Percentiles rank a stretch among this genome's conserved stretches.
phyloP scores from a whole-genome alignment of 2,888 invertebrate species.

The Byasa hedistus region DNA sequence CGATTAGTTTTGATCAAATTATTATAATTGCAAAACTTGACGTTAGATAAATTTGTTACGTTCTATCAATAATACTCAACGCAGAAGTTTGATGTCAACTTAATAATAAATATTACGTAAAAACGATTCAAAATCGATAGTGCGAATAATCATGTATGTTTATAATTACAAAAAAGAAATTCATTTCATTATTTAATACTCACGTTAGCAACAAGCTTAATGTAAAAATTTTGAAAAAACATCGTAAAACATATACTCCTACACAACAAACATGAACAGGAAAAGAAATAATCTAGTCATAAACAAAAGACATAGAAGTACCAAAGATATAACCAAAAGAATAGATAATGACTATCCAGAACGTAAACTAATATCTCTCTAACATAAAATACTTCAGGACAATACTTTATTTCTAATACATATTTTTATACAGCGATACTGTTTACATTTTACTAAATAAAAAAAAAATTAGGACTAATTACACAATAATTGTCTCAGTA shows the following conservation, averaged over 20 bases:
- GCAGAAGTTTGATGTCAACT: neutral
- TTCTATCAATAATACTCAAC: neutral
- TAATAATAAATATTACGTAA: neutral
- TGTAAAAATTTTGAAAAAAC: constrained; percentile 20
- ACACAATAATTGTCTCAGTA: no score
- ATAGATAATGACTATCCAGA: neutral
- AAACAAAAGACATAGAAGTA: neutral
- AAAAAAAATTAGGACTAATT: no score
- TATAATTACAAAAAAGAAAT: neutral
- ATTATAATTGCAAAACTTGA: no score
- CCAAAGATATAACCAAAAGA: neutral
- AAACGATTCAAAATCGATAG: neutral
- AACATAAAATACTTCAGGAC: no score
- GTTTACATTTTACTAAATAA: no score
- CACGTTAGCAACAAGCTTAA: constrained; percentile 16
- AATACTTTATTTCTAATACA: no score
- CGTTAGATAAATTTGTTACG: neutral
- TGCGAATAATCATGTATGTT: neutral
- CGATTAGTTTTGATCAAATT: no score
- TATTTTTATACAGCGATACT: no score
- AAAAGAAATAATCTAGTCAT: neutral
- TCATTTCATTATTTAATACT: constrained; percentile 3
- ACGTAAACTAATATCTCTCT: neutral
- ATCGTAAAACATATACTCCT: constrained; percentile 21
- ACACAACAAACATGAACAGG: constrained; percentile 21